Conservation (phyloP, 2,888 invertebrate species). For the Apodemia hepburni region DNA sequence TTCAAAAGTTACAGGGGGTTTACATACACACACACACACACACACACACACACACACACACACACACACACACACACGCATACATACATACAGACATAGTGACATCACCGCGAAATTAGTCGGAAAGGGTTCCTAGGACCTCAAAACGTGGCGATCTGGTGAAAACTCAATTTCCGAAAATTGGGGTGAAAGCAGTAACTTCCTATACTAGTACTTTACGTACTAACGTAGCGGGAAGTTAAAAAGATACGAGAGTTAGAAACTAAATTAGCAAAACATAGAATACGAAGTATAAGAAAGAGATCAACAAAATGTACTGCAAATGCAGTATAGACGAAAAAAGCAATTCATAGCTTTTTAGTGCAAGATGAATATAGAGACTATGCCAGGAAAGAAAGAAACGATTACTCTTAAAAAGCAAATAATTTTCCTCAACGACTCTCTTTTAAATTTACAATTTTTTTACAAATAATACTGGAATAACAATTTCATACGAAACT, state of each 20-base stretch:
- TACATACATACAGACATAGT: no score
- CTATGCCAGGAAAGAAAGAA: not conserved
- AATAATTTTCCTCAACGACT: not conserved
- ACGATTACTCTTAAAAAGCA: not conserved
- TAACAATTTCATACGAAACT: not conserved
- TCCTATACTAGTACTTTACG: no score
- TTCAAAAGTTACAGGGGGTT: no score
- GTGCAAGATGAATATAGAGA: not conserved
- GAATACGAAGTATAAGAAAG: not conserved
- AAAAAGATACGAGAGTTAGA: not conserved
- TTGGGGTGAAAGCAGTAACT: constrained; percentile 19
- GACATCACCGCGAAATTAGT: no score
- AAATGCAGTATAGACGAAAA: not conserved
- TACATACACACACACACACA: no score
- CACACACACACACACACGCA: no score
- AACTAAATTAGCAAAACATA: not conserved
- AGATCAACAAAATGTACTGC: not conserved
- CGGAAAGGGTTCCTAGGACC: no score
- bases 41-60: no score
- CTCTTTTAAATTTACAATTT: not conserved
- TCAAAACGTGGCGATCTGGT: no score
- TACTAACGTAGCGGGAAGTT: no score
- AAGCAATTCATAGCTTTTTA: not conserved
- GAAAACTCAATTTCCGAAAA: no score
- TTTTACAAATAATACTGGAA: not conserved